Base-by-base conservation (phyloP, 2,888 invertebrate genomes). In the Eucera pruinosa region DNA sequence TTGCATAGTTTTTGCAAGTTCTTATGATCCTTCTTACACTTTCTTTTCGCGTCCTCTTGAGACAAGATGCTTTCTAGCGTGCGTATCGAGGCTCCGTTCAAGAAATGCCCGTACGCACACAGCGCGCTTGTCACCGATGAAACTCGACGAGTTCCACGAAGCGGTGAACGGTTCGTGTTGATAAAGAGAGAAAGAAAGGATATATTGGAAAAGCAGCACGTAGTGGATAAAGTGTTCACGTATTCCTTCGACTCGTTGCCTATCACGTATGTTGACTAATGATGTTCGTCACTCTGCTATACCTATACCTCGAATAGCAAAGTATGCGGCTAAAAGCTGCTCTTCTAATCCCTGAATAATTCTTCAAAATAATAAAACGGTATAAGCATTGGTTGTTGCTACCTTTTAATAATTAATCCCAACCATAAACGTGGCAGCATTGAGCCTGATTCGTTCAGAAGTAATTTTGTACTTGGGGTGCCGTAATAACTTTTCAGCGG, bases 181-280 rank as follows among this genome's bases (percentile, higher is more conserved):
- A 25, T 58, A 61, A 75, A 69, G 78, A 61, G 69, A 52, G 9
- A 41, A 33, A 64, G 15, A 20, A 72, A 41, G 54, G 60, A 41
- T 48, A 70, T 69, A 79, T 84, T 71, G 67, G 68, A 70, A 70
- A 84, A 78, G 41, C 72, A 39, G 69, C 78, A 78, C 81, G 84
- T 84, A 78, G 55, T 9, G 58, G 13, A 70, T 81, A 71, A 84
- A 52, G 54, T 84, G 85, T 85, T 82, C 77, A 74, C 64, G 71
- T 77, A 82, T 82, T 85, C 77, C 60, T 33, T 25, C 23, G 61
- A 62, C 70, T 74, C 39, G 61, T 74, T 50, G 65, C 33, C 72
- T 52, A 72, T 78, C 78, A 52, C 48, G 55, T 71, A 48, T 52
- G 66, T 68, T 73, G 50, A 50, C 61, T 67, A 77, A 77, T 76